Percentiles rank a stretch among this genome's conserved stretches.
These are phyloP conservation scores for Nannoperca australis DNA, from an alignment of 2,797 vertebrate genomes.

Conservation along the genomic window DNA sequence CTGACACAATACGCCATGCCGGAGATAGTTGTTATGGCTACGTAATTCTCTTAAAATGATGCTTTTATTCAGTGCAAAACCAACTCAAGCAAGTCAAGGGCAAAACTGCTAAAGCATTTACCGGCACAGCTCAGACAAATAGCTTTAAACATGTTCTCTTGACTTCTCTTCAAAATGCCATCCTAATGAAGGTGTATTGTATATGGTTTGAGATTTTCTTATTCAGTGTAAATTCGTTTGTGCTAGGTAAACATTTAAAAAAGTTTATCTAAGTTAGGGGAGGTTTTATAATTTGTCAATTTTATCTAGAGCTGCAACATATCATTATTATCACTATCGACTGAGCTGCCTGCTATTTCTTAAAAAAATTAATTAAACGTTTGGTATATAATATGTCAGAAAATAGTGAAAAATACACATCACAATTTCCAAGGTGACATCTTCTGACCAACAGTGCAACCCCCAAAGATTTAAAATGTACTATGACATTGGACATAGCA, in stretches of 20 bases:
- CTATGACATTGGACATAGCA: neutral
- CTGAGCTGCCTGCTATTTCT: neutral
- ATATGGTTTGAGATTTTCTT: slow-evolving; percentile 43
- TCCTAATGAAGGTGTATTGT: slow-evolving; percentile 58
- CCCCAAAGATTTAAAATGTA: neutral
- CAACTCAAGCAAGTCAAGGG: slow-evolving; percentile 80
- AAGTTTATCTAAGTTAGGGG: neutral
- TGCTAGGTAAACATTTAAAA: slow-evolving; percentile 2
- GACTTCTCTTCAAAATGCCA: slow-evolving; percentile 69
- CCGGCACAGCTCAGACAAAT: slow-evolving; percentile 67
- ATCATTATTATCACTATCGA: slow-evolving; percentile 9
- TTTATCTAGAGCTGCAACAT: neutral
- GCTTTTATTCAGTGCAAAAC: slow-evolving; percentile 78
- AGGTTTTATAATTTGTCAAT: neutral
- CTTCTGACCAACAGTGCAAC: neutral
- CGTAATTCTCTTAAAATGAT: slow-evolving; percentile 84
- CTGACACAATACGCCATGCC: slow-evolving; percentile 75
- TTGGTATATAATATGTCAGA: neutral
- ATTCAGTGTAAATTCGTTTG: slow-evolving; percentile 51
- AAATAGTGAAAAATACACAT: neutral
- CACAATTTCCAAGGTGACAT: neutral
- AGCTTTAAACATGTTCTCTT: slow-evolving; percentile 64
- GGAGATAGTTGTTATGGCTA: slow-evolving; percentile 82
- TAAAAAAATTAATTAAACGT: neutral
- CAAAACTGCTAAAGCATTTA: slow-evolving; percentile 71